Base-by-base conservation (phyloP, 1,140 invertebrate genomes). In the Trichogramma pretiosum region DNA sequence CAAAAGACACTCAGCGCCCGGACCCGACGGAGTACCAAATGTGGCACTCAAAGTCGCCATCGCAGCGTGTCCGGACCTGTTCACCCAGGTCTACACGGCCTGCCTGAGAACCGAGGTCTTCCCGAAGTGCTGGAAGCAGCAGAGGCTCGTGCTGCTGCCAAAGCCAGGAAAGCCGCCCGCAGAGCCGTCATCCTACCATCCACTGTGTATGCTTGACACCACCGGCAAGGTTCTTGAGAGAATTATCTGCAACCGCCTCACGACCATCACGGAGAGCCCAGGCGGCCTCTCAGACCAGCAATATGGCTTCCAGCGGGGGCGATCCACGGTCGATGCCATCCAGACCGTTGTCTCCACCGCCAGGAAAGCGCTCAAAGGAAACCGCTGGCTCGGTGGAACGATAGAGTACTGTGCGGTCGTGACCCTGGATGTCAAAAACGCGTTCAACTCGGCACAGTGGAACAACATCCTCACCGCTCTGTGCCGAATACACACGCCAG, bases 321-420 rank as follows among this genome's bases (percentile, higher is more conserved):
- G 46, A 36, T 68, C 63, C 2, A 72, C 67, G 7, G 43, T 65
- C 0, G 52, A 67, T 7, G 68, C 65, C 2, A 35, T 67, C 1
- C 24, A 46, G 0, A 30, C 39, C 3, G 47, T 66, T n/a, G n/a
- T n/a, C n/a, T n/a, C n/a, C 17, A 38, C 10, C 5, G 9, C 36
- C 9, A 9, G 17, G 3, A 26, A 5, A 23, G 46, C 46, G 16
- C 24, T 34, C 16, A 14, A 13, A 22, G 17, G 36, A 16, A 42
- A 48, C 50, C 34, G 49, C 46, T 45, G n/a, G n/a, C 14, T 11
- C 36, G 16, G 16, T 13, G 37, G 32, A 5, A 1, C 26, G 2
- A 50, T 45, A 22, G 24, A 46, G n/a, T 46, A 45, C 19, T 50
- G 34, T 21, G 34, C 21, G 5, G 2, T 50, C 2, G 19, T n/a